Base-by-base conservation (phyloP, 2,888 invertebrate genomes). In the Lacanobia oleracea region DNA sequence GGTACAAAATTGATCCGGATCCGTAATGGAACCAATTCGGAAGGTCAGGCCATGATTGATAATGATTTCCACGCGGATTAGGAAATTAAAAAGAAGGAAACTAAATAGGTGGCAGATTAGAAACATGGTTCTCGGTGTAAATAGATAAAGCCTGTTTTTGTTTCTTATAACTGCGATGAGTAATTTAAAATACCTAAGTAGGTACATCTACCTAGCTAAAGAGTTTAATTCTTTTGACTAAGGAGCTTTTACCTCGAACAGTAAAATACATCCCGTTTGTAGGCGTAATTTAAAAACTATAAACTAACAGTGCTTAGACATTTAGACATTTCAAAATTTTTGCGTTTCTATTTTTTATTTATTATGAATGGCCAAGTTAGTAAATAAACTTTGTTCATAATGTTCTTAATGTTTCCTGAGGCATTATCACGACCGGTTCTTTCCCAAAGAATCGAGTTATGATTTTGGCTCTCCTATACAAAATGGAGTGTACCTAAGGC, bases 1-100 rank as follows among this genome's bases (percentile, higher is more conserved):
- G 57, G 61, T 72, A 51, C 67, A 45, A 27, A 76, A 56, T 67
- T 69, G 81, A 69, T 79, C 74, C 81, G 71, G 72, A 84, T 83
- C 79, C 62, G 67, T 70, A 75, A 81, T 79, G 79, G 81, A 83
- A 85, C 83, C 43, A 79, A 84, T 85, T 54, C 27, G 27, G 75
- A 84, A 84, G 85, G 85, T 81, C 83, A 63, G 21, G 6, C 23
- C 14, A 48, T 33, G 61, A 82, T 82, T 76, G 73, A 76, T 82
- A 72, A 68, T n/a, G 72, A 76, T 85, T 85, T 76, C 37, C 72
- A 82, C 63, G 78, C 66, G 18, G 68, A 81, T 79, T 79, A 77
- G 67, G 79, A 51, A 81, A 81, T 79, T 81, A 68, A 72, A 66
- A 57, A 40, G 54, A 74, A 65, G 37, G 43, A 66, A 77, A 56